These are phyloP conservation scores for Bilobella aurantiaca DNA, from an alignment of 1,140 invertebrate species.

Conservation along the genomic window DNA sequence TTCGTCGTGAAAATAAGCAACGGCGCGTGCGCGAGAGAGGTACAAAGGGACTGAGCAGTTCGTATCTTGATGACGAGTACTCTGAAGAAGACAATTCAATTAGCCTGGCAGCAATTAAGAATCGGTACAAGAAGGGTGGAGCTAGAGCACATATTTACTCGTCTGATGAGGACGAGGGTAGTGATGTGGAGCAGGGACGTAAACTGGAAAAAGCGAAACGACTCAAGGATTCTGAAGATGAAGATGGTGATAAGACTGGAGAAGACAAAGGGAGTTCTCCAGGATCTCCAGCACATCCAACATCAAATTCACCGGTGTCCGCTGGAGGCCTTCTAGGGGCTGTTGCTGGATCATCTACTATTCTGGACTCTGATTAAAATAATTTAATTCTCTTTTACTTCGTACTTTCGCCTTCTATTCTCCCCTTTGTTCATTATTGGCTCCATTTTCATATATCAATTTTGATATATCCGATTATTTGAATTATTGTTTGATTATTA, in stretches of 20 bases:
- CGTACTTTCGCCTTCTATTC: too few species aligned
- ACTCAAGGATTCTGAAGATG: conserved; percentile 57
- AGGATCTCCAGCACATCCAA: not conserved
- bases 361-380: too few species aligned
- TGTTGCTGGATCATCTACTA: too few species aligned
- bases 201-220: conserved; percentile 44
- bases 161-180: conserved; percentile 58
- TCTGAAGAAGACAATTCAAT: conserved; percentile 67
- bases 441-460: too few species aligned
- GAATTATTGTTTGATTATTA: too few species aligned
- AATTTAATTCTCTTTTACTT: too few species aligned
- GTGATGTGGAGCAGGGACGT: conserved; percentile 37
- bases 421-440: too few species aligned
- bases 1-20: conserved; percentile 59
- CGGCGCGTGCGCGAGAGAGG: conserved; percentile 51
- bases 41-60: conserved; percentile 48
- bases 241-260: conserved; percentile 37
- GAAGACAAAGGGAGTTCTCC: not conserved
- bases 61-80: conserved; percentile 66
- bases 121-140: conserved; percentile 72
- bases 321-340: too few species aligned
- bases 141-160: conserved; percentile 61
- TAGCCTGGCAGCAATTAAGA: conserved; percentile 87
- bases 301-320: not conserved
- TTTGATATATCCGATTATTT: too few species aligned